phyloP scores from a whole-genome alignment of 2,113 vertebrate genomes.

The Chlamydotis undulata region DNA sequence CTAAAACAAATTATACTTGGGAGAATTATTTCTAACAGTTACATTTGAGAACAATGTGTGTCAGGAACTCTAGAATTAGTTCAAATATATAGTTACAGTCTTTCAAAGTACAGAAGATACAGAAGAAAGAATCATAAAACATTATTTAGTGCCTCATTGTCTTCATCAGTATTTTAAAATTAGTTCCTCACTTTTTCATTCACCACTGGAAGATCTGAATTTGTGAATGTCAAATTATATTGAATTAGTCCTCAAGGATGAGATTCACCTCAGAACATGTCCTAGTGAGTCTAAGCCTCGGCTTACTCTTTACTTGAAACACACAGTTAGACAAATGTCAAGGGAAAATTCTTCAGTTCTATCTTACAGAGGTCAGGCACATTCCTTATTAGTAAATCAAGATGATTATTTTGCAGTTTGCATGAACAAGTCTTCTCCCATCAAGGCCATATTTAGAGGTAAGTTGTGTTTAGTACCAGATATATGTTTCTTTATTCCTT shows the following conservation, averaged over 20 bases:
- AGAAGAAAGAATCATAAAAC: not conserved
- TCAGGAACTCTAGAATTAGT: not conserved
- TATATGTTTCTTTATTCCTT: fast-evolving
- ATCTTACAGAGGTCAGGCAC: not conserved
- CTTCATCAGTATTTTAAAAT: not conserved
- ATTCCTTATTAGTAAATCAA: not conserved
- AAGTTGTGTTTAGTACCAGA: not conserved
- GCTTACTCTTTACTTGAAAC: not conserved
- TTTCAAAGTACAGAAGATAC: not conserved
- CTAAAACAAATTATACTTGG: not conserved
- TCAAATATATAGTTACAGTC: not conserved
- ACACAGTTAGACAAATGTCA: not conserved
- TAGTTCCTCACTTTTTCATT: not conserved
- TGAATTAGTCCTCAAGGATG: not conserved
- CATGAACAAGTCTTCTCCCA: not conserved
- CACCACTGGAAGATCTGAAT: not conserved
- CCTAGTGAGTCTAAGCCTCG: not conserved
- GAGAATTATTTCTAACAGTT: not conserved
- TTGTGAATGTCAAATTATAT: not conserved
- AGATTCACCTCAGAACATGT: not conserved
- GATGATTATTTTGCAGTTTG: not conserved
- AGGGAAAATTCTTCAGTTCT: not conserved
- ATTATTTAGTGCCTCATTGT: not conserved
- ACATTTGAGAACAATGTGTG: not conserved
- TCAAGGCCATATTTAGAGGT: not conserved